A percentile compares a stretch with the other conserved stretches of the same genome.
Evolutionary conservation across 2,113 vertebrate species (phyloP).

Genomic region (Gallinago paraguaiae): DNA sequence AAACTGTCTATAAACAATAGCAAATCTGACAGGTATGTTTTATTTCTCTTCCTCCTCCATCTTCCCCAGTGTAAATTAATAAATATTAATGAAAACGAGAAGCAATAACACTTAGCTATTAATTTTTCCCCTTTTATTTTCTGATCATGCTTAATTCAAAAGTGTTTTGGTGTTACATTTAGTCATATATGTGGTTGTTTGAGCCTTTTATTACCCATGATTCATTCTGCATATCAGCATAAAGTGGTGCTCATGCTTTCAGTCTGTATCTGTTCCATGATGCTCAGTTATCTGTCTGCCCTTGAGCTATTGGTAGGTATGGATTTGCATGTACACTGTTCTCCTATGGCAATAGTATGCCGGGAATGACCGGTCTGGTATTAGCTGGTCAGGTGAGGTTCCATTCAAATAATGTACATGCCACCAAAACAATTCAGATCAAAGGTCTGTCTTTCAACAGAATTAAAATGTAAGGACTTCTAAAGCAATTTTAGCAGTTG

Average conservation of each 20-base stretch:
- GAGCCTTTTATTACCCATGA: slow-evolving; percentile 58
- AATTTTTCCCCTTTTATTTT: slow-evolving; percentile 67
- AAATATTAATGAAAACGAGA: slow-evolving; percentile 2
- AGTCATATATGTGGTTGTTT: slow-evolving; percentile 48
- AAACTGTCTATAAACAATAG: neutral
- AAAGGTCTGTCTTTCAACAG: slow-evolving; percentile 45
- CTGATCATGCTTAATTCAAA: slow-evolving; percentile 52
- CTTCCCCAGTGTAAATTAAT: neutral
- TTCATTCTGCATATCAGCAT: slow-evolving; percentile 64
- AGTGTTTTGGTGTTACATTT: slow-evolving; percentile 71
- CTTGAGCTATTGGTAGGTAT: neutral
- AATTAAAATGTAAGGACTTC: slow-evolving; percentile 58
- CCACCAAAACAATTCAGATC: slow-evolving; percentile 61
- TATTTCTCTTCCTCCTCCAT: neutral
- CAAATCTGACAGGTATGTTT: neutral
- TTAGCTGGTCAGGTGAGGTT: slow-evolving; percentile 58
- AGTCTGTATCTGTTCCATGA: slow-evolving; percentile 20
- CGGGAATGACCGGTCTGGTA: slow-evolving; percentile 50
- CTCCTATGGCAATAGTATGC: slow-evolving; percentile 24
- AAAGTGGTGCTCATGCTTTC: slow-evolving; percentile 13
- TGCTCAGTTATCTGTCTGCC: slow-evolving; percentile 61
- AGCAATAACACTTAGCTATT: slow-evolving; percentile 23
- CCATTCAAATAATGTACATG: slow-evolving; percentile 62
- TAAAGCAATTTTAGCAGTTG: slow-evolving; percentile 54
- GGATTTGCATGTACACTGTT: slow-evolving; percentile 56